phyloP scores from a whole-genome alignment of 2,888 invertebrate genomes.

The Balanococcus diminutus region DNA sequence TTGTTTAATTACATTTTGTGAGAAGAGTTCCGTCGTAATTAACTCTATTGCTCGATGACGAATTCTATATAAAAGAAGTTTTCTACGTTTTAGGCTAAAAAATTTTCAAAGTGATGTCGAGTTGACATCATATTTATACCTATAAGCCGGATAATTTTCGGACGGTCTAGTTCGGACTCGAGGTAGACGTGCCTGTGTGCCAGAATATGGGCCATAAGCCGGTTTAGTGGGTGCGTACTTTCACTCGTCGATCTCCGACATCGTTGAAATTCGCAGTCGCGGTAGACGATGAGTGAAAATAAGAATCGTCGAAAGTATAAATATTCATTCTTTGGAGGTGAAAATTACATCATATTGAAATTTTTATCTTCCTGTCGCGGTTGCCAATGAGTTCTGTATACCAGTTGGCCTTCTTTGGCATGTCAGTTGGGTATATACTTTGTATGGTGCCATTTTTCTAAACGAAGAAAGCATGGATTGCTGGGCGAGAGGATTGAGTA shows the following conservation, averaged over 20 bases:
- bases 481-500: no score
- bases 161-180: background rate
- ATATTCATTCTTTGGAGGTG: no score
- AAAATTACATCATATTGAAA: slow-evolving; percentile 17
- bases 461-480: no score
- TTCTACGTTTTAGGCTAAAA: background rate
- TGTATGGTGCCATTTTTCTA: no score
- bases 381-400: background rate
- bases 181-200: background rate
- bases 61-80: background rate
- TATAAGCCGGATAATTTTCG: background rate
- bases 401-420: slow-evolving; percentile 46
- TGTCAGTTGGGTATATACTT: slow-evolving; percentile 17
- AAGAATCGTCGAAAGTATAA: no score
- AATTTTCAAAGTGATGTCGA: background rate
- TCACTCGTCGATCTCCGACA: background rate
- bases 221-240: slow-evolving; percentile 19
- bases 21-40: background rate
- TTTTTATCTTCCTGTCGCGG: slow-evolving; percentile 12
- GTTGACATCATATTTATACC: background rate
- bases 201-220: slow-evolving; percentile 21
- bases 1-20: background rate
- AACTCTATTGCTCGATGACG: background rate
- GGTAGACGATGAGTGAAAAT: background rate
- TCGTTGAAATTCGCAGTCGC: background rate